Evolutionary conservation across 2,888 invertebrate species (phyloP).

Genomic region (Diplazon laetatorius): DNA sequence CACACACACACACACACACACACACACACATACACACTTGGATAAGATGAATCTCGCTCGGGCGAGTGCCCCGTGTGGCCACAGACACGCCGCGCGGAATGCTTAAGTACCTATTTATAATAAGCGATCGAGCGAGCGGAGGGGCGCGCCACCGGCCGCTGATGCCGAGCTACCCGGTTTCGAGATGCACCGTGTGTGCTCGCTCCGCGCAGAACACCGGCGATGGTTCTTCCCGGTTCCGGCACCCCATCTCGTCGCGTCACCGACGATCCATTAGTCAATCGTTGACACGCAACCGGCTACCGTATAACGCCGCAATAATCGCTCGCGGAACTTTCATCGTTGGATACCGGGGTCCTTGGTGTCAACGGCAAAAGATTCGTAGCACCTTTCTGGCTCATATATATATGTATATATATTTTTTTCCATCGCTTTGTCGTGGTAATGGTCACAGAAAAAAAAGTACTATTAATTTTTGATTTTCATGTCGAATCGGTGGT

Average conservation of each 20-base stretch:
- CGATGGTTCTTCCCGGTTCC: slow-evolving; percentile 61
- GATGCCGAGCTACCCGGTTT: background rate
- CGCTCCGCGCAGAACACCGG: slow-evolving; percentile 62
- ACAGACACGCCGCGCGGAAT: slow-evolving; percentile 59
- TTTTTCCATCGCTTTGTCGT: too few species aligned
- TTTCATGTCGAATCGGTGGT: too few species aligned
- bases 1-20: too few species aligned
- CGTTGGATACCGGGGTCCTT: background rate
- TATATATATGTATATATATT: too few species aligned
- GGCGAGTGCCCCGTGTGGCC: slow-evolving; percentile 32
- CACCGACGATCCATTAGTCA: slow-evolving; percentile 77
- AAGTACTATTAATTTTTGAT: too few species aligned
- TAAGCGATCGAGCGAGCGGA: slow-evolving; percentile 64
- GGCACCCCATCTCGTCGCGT: slow-evolving; percentile 63
- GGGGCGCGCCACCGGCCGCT: background rate
- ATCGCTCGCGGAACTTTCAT: slow-evolving; percentile 24
- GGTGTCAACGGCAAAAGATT: background rate
- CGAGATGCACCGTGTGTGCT: slow-evolving; percentile 17
- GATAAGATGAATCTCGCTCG: slow-evolving; percentile 73
- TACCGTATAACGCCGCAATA: slow-evolving; percentile 34
- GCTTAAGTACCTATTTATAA: slow-evolving; percentile 75
- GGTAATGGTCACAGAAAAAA: too few species aligned
- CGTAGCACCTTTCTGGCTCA: background rate
- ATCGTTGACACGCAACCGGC: slow-evolving; percentile 71
- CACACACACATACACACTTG: slow-evolving; percentile 33